Percentiles rank a stretch among this genome's conserved stretches.
Evolutionary conservation across 1,140 invertebrate species (phyloP).

Genomic region (Neodiprion fabricii): DNA sequence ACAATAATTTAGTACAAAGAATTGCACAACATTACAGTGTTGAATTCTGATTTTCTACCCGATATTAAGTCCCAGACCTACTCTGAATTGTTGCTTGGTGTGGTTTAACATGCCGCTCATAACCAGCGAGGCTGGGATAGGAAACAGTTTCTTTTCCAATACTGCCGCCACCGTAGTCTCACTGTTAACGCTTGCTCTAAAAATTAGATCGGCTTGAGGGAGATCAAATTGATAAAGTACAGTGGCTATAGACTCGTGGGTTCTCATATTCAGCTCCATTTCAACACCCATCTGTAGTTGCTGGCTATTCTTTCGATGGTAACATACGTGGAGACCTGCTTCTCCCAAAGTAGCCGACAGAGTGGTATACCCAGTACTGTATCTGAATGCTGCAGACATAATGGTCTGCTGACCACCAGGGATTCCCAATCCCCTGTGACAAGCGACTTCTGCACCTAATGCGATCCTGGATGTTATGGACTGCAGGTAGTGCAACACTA

Average conservation of each 20-base stretch:
- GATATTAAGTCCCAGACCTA: conserved; percentile 69
- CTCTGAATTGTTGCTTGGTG: conserved; percentile 64
- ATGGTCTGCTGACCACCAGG: conserved; percentile 71
- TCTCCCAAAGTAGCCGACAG: conserved; percentile 76
- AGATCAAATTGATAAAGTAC: conserved; percentile 79
- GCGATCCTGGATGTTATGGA: conserved; percentile 69
- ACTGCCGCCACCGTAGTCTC: conserved; percentile 76
- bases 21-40: conserved; percentile 5
- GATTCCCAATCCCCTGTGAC: conserved; percentile 70
- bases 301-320: conserved; percentile 74
- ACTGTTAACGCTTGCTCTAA: conserved; percentile 75
- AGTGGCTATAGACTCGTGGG: conserved; percentile 71
- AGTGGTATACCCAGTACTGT: conserved; percentile 66
- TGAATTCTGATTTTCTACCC: conserved; percentile 46
- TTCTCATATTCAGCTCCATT: conserved; percentile 67
- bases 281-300: conserved; percentile 71
- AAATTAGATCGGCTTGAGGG: conserved; percentile 73
- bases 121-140: conserved; percentile 74
- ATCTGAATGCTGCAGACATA: conserved; percentile 71
- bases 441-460: conserved; percentile 77
- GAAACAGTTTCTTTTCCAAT: conserved; percentile 76
- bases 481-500: conserved; percentile 75
- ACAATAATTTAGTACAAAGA: conserved; percentile 14
- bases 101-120: conserved; percentile 80
- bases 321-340: conserved; percentile 71